Base-by-base conservation (phyloP, 2,113 vertebrate genomes). In the Alligator mississippiensis region DNA sequence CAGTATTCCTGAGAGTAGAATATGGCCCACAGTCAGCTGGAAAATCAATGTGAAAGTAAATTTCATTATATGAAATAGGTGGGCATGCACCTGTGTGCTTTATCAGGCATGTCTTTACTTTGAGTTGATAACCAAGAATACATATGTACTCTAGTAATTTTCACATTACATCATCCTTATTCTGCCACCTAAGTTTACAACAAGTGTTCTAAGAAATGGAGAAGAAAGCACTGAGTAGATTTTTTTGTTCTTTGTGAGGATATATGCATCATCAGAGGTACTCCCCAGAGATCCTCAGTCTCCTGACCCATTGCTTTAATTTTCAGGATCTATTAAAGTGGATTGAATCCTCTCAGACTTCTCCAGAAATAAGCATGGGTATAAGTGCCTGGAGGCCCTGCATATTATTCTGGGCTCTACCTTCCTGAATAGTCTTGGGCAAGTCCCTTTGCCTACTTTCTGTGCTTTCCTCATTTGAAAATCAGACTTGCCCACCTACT, bases 251-350 rank as follows among this genome's bases (percentile, higher is more conserved):
- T 91, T 3, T 2, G 68, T 85, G 55, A 92, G 90, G 77, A 77
- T 93, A 57, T 77, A 54, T 88, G 93, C 91, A 62, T 72, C 84
- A 90, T 96, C 75, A 30, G 93, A 89, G 87, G 95, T 96, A 93
- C 96, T 96, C 96, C 96, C 93, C 96, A 97, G 87, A 96, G 93
- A 77, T 0, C 55, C 77, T 0, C 27, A 11, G 78, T 84, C 34
- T 70, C 90, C 93, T 95, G 94, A 90, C 6, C 61, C 84, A 80
- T 89, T 90, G 88, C 80, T 95, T 96, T 96, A 94, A 94, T 95
- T 96, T 97, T 85, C 83, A 95, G 88, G 90, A 89, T 93, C 80
- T 88, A 64, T 91, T 89, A 91, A 62, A 58, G 82, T 89, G 90
- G 82, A 77, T 94, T 9, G 85, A 94, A 79, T 96, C 85, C 94